Evolutionary conservation across 2,113 vertebrate genomes (phyloP).

Genomic region (Proteles cristata): DNA sequence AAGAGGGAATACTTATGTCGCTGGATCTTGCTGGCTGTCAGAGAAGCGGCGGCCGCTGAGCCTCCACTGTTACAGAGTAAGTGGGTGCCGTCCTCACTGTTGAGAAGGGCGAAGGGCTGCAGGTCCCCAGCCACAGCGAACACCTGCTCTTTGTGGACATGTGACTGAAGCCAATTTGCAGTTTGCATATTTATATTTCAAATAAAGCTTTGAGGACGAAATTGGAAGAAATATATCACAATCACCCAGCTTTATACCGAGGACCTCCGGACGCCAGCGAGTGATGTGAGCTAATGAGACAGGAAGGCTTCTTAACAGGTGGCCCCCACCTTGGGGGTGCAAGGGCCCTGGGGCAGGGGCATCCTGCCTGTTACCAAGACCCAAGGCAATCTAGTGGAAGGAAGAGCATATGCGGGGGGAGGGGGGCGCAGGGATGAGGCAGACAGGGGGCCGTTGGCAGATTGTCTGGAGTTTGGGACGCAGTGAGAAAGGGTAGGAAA

Average conservation of each 20-base stretch:
- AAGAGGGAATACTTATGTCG: neutral
- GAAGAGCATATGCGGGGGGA: neutral
- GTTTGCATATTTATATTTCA: neutral
- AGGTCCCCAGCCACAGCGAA: too few relatives aligned
- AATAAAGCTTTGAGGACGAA: neutral
- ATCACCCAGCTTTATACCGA: neutral
- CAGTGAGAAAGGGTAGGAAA: neutral
- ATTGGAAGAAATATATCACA: neutral
- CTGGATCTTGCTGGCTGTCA: too few relatives aligned
- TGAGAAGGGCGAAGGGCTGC: neutral
- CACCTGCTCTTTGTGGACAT: neutral
- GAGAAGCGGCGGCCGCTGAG: neutral
- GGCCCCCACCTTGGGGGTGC: neutral
- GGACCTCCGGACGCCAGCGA: accelerated
- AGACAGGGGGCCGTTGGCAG: too few relatives aligned
- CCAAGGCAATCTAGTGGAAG: too few relatives aligned
- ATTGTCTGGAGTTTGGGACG: neutral
- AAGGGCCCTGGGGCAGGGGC: neutral
- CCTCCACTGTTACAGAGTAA: neutral
- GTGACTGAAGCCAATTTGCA: neutral
- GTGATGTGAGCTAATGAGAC: neutral
- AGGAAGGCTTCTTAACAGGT: neutral
- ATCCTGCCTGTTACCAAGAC: too few relatives aligned
- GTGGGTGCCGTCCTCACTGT: neutral
- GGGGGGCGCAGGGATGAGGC: too few relatives aligned